Percentiles rank a stretch among this genome's conserved stretches.
Conservation (phyloP, 2,113 vertebrate genomes). For the Myotis lucifugus region DNA sequence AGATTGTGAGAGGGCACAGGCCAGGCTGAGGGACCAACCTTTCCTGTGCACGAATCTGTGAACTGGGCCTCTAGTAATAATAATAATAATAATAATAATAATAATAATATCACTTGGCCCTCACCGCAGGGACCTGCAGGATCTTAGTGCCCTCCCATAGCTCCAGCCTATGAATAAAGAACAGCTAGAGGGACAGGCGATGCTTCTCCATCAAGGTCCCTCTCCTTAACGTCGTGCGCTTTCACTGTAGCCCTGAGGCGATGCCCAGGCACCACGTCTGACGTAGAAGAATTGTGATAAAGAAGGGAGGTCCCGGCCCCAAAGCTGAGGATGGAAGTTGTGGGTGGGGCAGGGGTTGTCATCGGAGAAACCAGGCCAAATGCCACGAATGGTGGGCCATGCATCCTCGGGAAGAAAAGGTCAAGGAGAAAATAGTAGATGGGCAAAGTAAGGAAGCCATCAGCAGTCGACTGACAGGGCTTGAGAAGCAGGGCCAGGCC, state of each 20-base stretch:
- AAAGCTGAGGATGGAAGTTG: neutral
- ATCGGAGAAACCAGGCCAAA: neutral
- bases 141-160: rapidly evolving
- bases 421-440: neutral
- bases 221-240: neutral
- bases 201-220: neutral
- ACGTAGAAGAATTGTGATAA: neutral
- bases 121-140: neutral
- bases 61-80: no score
- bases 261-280: neutral
- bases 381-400: rapidly evolving
- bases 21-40: no score
- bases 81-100: neutral
- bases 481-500: no score
- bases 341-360: rapidly evolving
- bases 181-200: neutral
- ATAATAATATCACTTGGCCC: no score
- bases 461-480: neutral
- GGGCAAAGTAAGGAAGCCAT: no score
- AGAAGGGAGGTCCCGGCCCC: neutral
- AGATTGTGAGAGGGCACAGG: no score
- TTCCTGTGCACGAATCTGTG: no score
- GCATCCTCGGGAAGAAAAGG: neutral
- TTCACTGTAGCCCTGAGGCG: rapidly evolving
- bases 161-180: rapidly evolving